phyloP scores from a whole-genome alignment of 2,888 invertebrate species.

The Papilio protenor region DNA sequence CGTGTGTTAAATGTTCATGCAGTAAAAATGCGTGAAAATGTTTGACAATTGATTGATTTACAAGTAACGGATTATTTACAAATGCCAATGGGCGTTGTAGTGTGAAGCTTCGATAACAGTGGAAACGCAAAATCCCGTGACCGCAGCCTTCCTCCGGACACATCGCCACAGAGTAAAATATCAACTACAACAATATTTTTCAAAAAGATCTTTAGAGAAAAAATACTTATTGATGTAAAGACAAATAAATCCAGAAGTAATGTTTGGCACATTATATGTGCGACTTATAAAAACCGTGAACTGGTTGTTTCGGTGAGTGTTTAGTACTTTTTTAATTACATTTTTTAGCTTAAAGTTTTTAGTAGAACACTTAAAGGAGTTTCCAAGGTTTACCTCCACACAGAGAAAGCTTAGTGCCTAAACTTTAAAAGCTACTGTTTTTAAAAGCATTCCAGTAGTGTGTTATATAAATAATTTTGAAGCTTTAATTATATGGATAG shows the following conservation, averaged over 20 bases:
- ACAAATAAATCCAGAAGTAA: background rate
- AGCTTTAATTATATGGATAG: background rate
- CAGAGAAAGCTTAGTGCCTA: background rate
- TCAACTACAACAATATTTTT: background rate
- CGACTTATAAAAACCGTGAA: too few species aligned
- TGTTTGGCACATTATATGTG: too few species aligned
- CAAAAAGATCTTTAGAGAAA: background rate
- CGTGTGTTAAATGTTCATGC: background rate
- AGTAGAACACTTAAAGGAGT: too few species aligned
- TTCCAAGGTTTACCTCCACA: too few species aligned
- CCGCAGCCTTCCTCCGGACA: slow-evolving; percentile 15
- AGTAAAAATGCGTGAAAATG: slow-evolving; percentile 9
- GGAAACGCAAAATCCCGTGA: slow-evolving; percentile 25
- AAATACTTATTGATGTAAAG: background rate
- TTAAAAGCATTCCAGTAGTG: background rate
- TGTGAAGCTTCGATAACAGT: slow-evolving; percentile 40
- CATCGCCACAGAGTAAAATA: slow-evolving; percentile 11
- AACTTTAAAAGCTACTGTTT: background rate
- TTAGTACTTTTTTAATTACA: too few species aligned
- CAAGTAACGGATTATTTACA: slow-evolving; percentile 36
- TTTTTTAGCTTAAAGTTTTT: too few species aligned
- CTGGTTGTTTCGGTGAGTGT: too few species aligned
- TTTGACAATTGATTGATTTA: slow-evolving; percentile 45
- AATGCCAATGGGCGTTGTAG: slow-evolving; percentile 39
- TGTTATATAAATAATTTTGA: background rate